A percentile compares a stretch with the other conserved stretches of the same genome.
These are phyloP conservation scores for Oligia latruncula DNA, from an alignment of 2,888 invertebrate genomes.

Conservation along the genomic window DNA sequence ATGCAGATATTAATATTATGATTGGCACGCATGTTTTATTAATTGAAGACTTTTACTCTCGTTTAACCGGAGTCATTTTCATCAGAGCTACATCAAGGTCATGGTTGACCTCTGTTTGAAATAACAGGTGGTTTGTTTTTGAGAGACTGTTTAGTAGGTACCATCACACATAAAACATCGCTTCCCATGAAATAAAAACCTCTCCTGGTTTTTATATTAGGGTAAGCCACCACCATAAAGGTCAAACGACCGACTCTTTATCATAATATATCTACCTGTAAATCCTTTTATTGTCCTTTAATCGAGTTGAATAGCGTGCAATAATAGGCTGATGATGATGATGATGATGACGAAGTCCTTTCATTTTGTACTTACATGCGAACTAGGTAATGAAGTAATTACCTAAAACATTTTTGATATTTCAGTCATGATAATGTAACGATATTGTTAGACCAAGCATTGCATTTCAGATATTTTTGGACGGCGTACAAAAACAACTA, in stretches of 20 bases:
- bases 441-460: background rate
- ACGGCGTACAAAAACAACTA: background rate
- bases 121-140: background rate
- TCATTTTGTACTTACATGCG: background rate
- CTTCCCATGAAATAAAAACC: background rate
- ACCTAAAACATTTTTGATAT: background rate
- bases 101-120: background rate
- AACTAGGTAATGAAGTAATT: background rate
- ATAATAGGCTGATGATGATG: too few relatives aligned
- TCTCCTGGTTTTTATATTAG: background rate
- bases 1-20: constrained; percentile 21
- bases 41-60: background rate
- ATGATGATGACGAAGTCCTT: background rate
- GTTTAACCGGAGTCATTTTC: background rate
- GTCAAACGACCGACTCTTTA: background rate
- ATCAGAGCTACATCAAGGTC: background rate
- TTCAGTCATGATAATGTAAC: background rate
- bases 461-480: background rate
- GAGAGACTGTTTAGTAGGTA: background rate
- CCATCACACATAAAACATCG: background rate
- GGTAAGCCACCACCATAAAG: background rate
- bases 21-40: constrained; percentile 6
- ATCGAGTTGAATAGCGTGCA: too few relatives aligned
- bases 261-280: background rate
- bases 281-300: too few relatives aligned